phyloP scores from a whole-genome alignment of 53 echinoderm and acorn worm genomes.

The Echinometra lucunter region DNA sequence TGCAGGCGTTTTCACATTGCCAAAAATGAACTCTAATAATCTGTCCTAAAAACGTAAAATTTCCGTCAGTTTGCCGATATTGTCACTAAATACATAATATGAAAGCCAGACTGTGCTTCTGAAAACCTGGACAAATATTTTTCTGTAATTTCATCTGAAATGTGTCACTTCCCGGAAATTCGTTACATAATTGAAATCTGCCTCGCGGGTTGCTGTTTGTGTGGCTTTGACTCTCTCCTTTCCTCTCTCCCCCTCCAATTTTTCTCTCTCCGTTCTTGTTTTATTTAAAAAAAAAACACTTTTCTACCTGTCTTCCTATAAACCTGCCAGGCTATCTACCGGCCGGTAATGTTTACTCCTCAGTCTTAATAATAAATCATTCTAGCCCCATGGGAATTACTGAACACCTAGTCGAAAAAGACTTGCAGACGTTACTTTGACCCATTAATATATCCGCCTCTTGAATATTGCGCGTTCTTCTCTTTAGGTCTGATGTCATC shows the following conservation, averaged over 20 bases:
- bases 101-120: too few species aligned
- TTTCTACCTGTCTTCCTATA: background rate
- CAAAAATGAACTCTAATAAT: too few species aligned
- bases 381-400: background rate
- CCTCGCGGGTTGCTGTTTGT: background rate
- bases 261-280: background rate
- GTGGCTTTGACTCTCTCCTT: too few species aligned
- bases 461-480: background rate
- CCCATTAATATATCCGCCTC: background rate
- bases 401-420: background rate
- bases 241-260: background rate
- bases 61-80: too few species aligned
- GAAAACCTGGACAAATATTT: too few species aligned
- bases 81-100: too few species aligned
- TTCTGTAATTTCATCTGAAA: background rate
- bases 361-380: background rate
- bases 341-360: background rate
- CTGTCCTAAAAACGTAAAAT: too few species aligned
- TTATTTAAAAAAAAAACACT: background rate
- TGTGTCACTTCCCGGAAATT: background rate
- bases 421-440: slow-evolving; percentile 12
- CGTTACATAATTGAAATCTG: background rate
- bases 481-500: background rate
- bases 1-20: too few species aligned
- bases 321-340: background rate